These are phyloP conservation scores for Euwallacea similis DNA, from an alignment of 1,140 invertebrate genomes.

Conservation along the genomic window DNA sequence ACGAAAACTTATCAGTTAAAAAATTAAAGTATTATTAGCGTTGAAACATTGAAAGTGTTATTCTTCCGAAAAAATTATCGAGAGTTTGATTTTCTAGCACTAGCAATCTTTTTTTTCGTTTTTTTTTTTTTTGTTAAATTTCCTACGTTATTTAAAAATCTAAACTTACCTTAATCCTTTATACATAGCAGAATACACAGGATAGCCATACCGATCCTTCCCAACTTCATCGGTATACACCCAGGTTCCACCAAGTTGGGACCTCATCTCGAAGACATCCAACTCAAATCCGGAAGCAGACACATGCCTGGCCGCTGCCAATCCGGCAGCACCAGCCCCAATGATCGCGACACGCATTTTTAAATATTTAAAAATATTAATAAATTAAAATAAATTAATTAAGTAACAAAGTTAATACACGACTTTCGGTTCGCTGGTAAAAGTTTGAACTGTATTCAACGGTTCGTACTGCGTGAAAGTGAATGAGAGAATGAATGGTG, in stretches of 20 bases:
- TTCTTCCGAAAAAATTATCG: too few relatives aligned
- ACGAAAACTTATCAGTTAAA: too few relatives aligned
- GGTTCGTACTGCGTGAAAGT: conserved; percentile 18
- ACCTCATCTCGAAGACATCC: conserved; percentile 71
- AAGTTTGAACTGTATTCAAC: not conserved
- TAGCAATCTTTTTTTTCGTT: not conserved
- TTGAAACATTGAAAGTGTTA: too few relatives aligned
- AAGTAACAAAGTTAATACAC: not conserved
- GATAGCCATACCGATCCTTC: conserved; percentile 72
- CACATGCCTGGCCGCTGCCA: conserved; percentile 61
- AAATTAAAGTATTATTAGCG: not conserved
- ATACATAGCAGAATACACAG: conserved; percentile 89
- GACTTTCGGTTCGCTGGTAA: not conserved
- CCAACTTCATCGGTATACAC: conserved; percentile 74
- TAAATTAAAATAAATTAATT: conserved; percentile 4
- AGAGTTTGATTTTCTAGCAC: too few relatives aligned
- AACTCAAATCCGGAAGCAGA: conserved; percentile 53
- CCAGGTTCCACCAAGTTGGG: conserved; percentile 85
- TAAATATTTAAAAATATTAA: not conserved
- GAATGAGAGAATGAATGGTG: conserved; percentile 16
- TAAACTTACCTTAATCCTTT: conserved; percentile 70
- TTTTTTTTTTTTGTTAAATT: not conserved
- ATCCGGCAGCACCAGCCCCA: conserved; percentile 68
- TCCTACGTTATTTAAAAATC: not conserved
- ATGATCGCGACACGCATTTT: conserved; percentile 63